A percentile compares a stretch with the other conserved stretches of the same genome.
These are phyloP conservation scores for Centruroides vittatus DNA, from an alignment of 1,140 invertebrate species.

Conservation along the genomic window DNA sequence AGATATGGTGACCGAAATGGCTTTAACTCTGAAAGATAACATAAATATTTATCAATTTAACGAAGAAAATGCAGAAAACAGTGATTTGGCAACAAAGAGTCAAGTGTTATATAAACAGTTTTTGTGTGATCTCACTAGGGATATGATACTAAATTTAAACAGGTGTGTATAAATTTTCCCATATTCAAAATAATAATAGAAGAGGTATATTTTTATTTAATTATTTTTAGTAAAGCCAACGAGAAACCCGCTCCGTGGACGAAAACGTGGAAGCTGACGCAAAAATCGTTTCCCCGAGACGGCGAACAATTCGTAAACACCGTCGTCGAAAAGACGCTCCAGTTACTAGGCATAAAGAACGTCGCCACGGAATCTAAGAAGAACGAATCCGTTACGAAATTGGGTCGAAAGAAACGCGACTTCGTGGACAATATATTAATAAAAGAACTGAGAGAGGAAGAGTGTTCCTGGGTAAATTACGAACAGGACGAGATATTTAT, in stretches of 20 bases:
- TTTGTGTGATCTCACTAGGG: slow-evolving; percentile 48
- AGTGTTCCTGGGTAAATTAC: slow-evolving; percentile 54
- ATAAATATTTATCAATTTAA: background rate
- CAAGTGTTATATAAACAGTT: slow-evolving; percentile 31
- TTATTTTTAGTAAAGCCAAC: slow-evolving; percentile 3
- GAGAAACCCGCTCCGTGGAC: slow-evolving; percentile 24
- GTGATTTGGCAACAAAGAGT: slow-evolving; percentile 1
- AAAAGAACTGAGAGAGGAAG: slow-evolving; percentile 49
- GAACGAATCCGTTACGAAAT: slow-evolving; percentile 29
- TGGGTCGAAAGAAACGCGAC: slow-evolving; percentile 49
- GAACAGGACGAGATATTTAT: slow-evolving; percentile 50
- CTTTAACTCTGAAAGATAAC: background rate
- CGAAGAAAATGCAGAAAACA: background rate
- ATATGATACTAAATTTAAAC: slow-evolving; percentile 38
- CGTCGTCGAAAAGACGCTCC: slow-evolving; percentile 1
- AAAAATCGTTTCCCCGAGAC: slow-evolving; percentile 38
- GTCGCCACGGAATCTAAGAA: background rate
- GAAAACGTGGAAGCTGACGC: slow-evolving; percentile 37
- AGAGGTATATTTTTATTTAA: background rate
- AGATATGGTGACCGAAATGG: slow-evolving; percentile 15
- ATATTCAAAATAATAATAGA: background rate
- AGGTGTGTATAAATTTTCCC: slow-evolving; percentile 19
- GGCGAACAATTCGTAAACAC: background rate
- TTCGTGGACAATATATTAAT: slow-evolving; percentile 54
- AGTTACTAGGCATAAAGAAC: background rate